Percentiles rank a stretch among this genome's conserved stretches.
phyloP scores from a whole-genome alignment of 2,113 vertebrate species.

The Phasianus colchicus region DNA sequence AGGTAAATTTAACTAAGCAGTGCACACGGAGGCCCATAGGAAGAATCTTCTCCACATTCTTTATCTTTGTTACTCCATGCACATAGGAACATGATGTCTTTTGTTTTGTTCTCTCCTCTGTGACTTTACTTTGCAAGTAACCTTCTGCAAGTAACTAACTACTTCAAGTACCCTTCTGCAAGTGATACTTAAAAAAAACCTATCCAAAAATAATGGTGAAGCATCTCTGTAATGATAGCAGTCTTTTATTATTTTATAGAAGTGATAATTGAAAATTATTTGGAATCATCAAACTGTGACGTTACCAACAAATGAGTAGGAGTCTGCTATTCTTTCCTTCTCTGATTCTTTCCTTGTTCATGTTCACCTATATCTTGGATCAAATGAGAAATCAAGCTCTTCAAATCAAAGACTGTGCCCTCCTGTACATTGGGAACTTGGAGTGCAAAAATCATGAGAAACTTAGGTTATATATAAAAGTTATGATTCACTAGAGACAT shows the following conservation, averaged over 20 bases:
- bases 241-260: constrained; percentile 22
- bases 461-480: not conserved
- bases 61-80: not conserved
- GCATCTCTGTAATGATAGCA: not conserved
- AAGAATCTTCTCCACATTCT: not conserved
- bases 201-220: not conserved
- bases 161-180: not conserved
- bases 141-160: not conserved
- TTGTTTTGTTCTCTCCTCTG: not conserved
- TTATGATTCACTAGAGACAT: not conserved
- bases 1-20: not conserved
- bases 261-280: constrained; percentile 31
- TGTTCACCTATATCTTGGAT: not conserved
- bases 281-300: constrained; percentile 19
- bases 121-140: not conserved
- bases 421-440: not conserved
- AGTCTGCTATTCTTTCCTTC: not conserved
- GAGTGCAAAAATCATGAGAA: not conserved
- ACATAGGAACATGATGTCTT: not conserved
- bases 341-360: not conserved
- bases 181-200: not conserved
- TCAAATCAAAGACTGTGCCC: not conserved
- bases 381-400: constrained; percentile 32
- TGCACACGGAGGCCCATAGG: not conserved
- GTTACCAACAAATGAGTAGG: not conserved